Base-by-base conservation (phyloP, 2,888 invertebrate genomes). In the Noctua fimbriata region DNA sequence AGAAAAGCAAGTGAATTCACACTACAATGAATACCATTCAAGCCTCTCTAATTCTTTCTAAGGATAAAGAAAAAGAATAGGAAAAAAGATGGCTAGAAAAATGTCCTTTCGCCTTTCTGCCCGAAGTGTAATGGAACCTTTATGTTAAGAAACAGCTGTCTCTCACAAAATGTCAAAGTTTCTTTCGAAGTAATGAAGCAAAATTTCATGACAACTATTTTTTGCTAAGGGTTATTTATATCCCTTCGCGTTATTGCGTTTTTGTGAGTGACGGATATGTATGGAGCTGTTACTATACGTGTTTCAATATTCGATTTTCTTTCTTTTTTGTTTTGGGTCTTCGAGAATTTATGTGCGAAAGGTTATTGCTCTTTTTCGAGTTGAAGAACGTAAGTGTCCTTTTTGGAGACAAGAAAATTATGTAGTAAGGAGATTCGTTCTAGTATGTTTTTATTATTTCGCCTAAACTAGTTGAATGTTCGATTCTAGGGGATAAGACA, bases 181-280 rank as follows among this genome's bases (percentile, higher is more conserved):
- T 78, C 81, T 75, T 79, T 83, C 73, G 52, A 76, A 75, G 81
- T 89, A 92, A 92, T 90, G 89, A 89, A 91, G 88, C 87, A 85
- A 82, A 83, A 86, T 88, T 86, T 88, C 73, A 79, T 82, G 63
- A 79, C 71, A 81, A 89, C 83, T 81, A 80, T 84, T 88, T 85
- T 90, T 90, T 89, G 87, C 83, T 70, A 81, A 78, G 66, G 69
- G 72, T 55, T 74, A 41, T 70, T 52, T 52, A 77, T 71, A 41
- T 73, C 60, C 76, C 65, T 49, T 63, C n/a, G 44, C 67, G 63
- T 78, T 87, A 83, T 87, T 80, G 87, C 74, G 69, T 87, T 86
- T 78, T 87, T 87, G 67, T 70, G 76, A 58, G 36, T 75, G 72
- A 83, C 63, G 36, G 32, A 41, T 69, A 86, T 81, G 47, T 79